phyloP scores from a whole-genome alignment of 2,113 vertebrate species.

The Antechinus stuartii region DNA sequence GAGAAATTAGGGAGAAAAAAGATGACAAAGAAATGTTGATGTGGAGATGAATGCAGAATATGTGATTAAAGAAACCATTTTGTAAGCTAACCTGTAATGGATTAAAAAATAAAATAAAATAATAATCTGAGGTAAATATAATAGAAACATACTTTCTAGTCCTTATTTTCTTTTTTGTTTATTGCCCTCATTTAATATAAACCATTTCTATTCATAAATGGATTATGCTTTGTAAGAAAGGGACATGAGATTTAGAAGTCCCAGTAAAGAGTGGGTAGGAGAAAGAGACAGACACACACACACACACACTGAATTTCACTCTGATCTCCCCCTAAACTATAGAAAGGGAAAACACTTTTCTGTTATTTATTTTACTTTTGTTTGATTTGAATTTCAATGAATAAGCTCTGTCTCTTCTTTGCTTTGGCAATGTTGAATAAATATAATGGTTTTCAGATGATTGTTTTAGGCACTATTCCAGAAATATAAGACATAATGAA shows the following conservation, averaged over 20 bases:
- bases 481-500: neutral
- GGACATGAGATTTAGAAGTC: neutral
- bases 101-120: neutral
- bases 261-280: neutral
- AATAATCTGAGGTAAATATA: neutral
- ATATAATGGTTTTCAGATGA: neutral
- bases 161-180: no score
- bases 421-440: neutral
- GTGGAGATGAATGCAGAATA: neutral
- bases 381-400: neutral
- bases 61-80: neutral
- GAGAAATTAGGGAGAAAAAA: neutral
- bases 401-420: neutral
- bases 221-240: neutral
- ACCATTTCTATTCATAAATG: neutral
- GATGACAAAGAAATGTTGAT: neutral
- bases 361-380: neutral
- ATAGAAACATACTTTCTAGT: neutral
- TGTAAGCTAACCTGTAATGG: neutral
- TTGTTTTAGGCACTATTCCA: neutral
- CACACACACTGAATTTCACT: neutral
- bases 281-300: neutral
- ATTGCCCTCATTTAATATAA: neutral
- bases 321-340: neutral
- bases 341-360: neutral